Conservation (phyloP, 2,797 vertebrate genomes). For the Saguinus oedipus region DNA sequence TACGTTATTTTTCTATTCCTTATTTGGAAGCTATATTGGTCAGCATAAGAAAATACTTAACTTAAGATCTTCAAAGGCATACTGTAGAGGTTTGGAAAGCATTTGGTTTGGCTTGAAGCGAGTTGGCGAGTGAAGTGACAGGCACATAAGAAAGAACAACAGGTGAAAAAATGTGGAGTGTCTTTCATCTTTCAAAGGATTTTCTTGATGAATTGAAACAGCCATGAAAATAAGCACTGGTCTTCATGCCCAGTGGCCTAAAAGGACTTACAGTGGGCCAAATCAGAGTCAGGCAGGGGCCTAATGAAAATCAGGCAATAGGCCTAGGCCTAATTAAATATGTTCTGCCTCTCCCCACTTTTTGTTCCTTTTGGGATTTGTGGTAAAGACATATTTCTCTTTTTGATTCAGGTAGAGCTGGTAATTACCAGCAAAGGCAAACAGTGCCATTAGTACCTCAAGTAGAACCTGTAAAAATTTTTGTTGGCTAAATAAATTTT, state of each 20-base stretch:
- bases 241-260: constrained; percentile 74
- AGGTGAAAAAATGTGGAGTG: constrained; percentile 80
- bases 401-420: constrained; percentile 35
- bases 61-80: constrained; percentile 80
- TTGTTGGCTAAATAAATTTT: constrained; percentile 55
- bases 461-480: constrained; percentile 14
- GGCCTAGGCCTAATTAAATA: constrained; percentile 76
- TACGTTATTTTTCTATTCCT: constrained; percentile 72
- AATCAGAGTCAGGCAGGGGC: constrained; percentile 73
- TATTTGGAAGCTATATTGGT: constrained; percentile 75
- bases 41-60: constrained; percentile 80
- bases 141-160: constrained; percentile 79
- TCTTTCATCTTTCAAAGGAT: constrained; percentile 81
- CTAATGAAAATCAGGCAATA: constrained; percentile 79
- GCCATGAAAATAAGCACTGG: constrained; percentile 78
- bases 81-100: constrained; percentile 77
- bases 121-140: constrained; percentile 78
- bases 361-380: constrained; percentile 55
- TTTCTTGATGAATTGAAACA: constrained; percentile 81
- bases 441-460: constrained; percentile 17
- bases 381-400: constrained; percentile 60
- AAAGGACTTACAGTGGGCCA: constrained; percentile 63
- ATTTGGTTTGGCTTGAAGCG: constrained; percentile 79
- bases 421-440: constrained; percentile 29
- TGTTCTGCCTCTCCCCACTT: not conserved